Evolutionary conservation across 2,797 vertebrate genomes (phyloP).

Genomic region (Parauchenoglanis punctatus): DNA sequence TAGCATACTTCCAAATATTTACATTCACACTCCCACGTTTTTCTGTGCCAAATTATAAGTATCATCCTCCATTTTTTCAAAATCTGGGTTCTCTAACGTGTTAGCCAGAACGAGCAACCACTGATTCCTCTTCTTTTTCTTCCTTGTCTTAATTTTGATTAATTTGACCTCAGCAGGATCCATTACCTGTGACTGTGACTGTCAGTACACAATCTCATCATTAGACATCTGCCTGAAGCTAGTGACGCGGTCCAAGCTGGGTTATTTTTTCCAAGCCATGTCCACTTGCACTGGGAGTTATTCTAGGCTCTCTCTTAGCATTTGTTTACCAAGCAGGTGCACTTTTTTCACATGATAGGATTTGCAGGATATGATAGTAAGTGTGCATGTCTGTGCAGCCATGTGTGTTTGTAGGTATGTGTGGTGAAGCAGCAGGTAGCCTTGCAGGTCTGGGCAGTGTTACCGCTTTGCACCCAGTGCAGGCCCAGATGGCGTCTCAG

Average conservation of each 20-base stretch:
- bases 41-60: too few relatives aligned
- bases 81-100: too few relatives aligned
- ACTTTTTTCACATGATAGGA: constrained; percentile 28
- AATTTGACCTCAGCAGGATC: neutral
- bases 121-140: too few relatives aligned
- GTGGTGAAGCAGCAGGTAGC: constrained; percentile 38
- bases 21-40: too few relatives aligned
- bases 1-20: too few relatives aligned
- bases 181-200: neutral
- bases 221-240: neutral
- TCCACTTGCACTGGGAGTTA: constrained; percentile 4
- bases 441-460: constrained; percentile 36
- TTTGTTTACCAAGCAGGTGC: constrained; percentile 29
- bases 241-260: neutral
- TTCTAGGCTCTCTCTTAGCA: neutral
- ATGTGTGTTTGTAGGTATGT: constrained; percentile 34
- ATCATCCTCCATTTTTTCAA: too few relatives aligned
- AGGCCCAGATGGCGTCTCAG: constrained; percentile 64
- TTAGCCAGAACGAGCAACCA: too few relatives aligned
- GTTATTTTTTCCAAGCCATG: neutral
- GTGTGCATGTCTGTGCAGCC: constrained; percentile 23
- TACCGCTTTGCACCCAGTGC: constrained; percentile 53
- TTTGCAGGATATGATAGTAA: neutral
- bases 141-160: neutral
- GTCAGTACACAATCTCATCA: neutral